Percentiles rank a stretch among this genome's conserved stretches.
phyloP scores from a whole-genome alignment of 2,113 vertebrate species.

The Scophthalmus maximus region DNA sequence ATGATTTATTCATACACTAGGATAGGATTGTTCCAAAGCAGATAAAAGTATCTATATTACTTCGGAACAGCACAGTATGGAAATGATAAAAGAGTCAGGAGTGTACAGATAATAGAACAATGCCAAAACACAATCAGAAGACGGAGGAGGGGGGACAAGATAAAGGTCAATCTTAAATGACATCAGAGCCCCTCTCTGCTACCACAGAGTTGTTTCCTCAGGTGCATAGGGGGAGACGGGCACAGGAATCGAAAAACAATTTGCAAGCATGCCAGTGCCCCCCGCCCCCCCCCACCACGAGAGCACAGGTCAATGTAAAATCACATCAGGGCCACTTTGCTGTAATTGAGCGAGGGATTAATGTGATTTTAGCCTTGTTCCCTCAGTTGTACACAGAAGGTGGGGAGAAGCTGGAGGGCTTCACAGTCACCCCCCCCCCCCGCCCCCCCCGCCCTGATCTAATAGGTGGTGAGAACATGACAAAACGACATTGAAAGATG shows the following conservation, averaged over 20 bases:
- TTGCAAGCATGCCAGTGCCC: too few relatives aligned
- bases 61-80: background rate
- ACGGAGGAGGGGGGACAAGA: background rate
- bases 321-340: slow-evolving; percentile 34
- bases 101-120: background rate
- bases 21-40: background rate
- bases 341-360: slow-evolving; percentile 22
- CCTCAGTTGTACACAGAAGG: background rate
- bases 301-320: slow-evolving; percentile 33
- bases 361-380: slow-evolving; percentile 27
- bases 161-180: slow-evolving; percentile 12
- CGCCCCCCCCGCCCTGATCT: background rate
- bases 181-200: slow-evolving; percentile 11
- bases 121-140: too few relatives aligned
- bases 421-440: background rate
- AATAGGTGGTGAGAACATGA: background rate
- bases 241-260: too few relatives aligned
- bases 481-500: slow-evolving; percentile 5
- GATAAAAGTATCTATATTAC: background rate
- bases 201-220: slow-evolving; percentile 1
- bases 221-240: background rate
- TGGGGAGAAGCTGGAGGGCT: background rate
- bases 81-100: background rate
- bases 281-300: too few relatives aligned
- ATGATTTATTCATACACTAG: slow-evolving; percentile 4